Conservation (phyloP, 2,888 invertebrate genomes). For the Spialia ferax region DNA sequence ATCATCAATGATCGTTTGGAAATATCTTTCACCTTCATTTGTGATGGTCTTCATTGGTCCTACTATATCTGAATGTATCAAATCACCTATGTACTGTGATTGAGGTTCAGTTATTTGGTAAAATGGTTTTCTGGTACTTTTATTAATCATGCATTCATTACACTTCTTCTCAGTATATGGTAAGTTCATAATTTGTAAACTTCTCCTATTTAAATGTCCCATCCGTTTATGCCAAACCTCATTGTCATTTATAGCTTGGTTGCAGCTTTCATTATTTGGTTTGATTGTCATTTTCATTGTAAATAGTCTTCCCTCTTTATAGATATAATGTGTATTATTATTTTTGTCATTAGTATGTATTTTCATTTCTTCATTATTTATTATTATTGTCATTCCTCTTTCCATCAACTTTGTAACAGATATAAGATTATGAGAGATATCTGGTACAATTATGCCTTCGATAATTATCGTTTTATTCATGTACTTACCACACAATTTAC, state of each 20-base stretch:
- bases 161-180: background rate
- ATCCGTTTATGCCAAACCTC: background rate
- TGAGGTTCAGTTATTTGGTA: background rate
- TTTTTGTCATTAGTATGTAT: background rate
- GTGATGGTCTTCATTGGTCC: background rate
- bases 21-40: background rate
- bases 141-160: constrained; percentile 1
- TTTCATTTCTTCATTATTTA: background rate
- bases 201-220: background rate
- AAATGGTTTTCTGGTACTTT: constrained; percentile 2
- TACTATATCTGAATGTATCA: background rate
- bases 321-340: background rate
- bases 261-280: background rate
- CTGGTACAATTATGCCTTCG: background rate
- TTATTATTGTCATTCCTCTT: background rate
- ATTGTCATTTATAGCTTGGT: background rate
- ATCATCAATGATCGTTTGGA: constrained; percentile 1
- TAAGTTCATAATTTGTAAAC: background rate
- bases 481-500: background rate
- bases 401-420: background rate
- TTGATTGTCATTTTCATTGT: background rate
- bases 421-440: constrained; percentile 1
- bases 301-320: background rate
- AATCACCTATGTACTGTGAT: background rate
- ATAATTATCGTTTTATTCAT: background rate